phyloP scores from a whole-genome alignment of 1,140 invertebrate species.

The Temnothorax nylanderi region DNA sequence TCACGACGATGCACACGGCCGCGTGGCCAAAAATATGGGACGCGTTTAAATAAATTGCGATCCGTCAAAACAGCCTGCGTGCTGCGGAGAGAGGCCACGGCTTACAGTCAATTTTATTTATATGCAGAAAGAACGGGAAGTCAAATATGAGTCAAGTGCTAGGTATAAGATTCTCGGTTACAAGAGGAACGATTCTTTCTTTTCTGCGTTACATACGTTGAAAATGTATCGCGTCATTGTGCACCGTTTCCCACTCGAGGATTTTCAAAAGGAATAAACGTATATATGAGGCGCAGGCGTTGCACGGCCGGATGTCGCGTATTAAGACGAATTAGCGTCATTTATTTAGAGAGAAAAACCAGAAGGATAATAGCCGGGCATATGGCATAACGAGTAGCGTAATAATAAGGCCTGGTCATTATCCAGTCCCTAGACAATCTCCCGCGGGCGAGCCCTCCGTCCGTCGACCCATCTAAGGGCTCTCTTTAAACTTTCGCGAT shows the following conservation, averaged over 20 bases:
- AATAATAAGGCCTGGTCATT: slow-evolving; percentile 70
- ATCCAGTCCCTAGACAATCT: slow-evolving; percentile 35
- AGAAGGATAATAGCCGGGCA: slow-evolving; percentile 70
- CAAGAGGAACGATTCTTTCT: neutral
- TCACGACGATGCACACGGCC: slow-evolving; percentile 11
- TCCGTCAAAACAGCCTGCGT: slow-evolving; percentile 22
- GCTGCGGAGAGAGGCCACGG: neutral
- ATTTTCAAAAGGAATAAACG: slow-evolving; percentile 64
- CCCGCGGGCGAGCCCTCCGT: neutral
- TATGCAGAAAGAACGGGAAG: neutral
- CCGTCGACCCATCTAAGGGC: slow-evolving; percentile 25
- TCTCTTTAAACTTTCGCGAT: slow-evolving; percentile 52
- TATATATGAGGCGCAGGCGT: slow-evolving; percentile 62
- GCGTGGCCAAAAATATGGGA: slow-evolving; percentile 2
- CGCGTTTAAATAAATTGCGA: slow-evolving; percentile 23
- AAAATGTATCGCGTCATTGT: neutral
- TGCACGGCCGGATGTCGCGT: slow-evolving; percentile 70
- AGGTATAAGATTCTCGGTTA: neutral
- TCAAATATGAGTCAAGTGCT: neutral
- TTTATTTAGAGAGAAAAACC: slow-evolving; percentile 79
- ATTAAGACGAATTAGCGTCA: slow-evolving; percentile 79
- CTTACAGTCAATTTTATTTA: slow-evolving; percentile 29
- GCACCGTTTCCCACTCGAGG: slow-evolving; percentile 27
- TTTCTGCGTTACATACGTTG: neutral
- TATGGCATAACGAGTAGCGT: slow-evolving; percentile 62